Percentiles rank a stretch among this genome's conserved stretches.
Evolutionary conservation across 2,888 invertebrate species (phyloP).

Genomic region (Caenorhabditis sp.): DNA sequence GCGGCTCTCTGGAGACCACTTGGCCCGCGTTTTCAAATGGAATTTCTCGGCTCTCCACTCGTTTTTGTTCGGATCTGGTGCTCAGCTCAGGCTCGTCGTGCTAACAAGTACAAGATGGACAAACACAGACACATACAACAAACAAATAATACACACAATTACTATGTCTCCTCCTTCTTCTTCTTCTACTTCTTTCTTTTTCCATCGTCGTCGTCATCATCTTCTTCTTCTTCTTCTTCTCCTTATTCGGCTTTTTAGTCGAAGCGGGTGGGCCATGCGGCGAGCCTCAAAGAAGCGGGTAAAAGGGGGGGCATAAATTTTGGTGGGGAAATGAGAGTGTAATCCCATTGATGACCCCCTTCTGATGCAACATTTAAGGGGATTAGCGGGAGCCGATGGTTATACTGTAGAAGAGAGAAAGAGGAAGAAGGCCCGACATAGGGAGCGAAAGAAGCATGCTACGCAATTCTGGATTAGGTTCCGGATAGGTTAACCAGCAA

Average conservation of each 20-base stretch:
- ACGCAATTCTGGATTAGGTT: no score
- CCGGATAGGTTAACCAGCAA: no score
- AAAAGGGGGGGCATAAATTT: constrained; percentile 28
- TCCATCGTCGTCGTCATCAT: constrained; percentile 4
- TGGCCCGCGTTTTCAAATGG: constrained; percentile 23
- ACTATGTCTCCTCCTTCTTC: constrained; percentile 35
- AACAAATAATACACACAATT: constrained; percentile 57
- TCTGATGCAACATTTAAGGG: constrained; percentile 6
- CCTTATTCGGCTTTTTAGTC: constrained; percentile 40
- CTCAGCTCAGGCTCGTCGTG: constrained; percentile 14
- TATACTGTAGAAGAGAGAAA: no score
- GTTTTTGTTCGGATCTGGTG: no score
- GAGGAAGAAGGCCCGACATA: no score
- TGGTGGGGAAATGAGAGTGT: constrained; percentile 29
- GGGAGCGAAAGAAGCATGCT: no score
- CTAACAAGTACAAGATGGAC: constrained; percentile 47
- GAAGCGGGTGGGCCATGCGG: constrained; percentile 9
- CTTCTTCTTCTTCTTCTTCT: constrained; percentile 18
- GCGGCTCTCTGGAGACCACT: constrained; percentile 34
- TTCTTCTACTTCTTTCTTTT: constrained; percentile 20
- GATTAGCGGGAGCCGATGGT: no score
- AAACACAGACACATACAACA: constrained; percentile 14
- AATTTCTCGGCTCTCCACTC: no score
- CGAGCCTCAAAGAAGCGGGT: not conserved
- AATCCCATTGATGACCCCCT: constrained; percentile 46